Evolutionary conservation across 2,113 vertebrate species (phyloP), one percentile per base, ranked within the genome.

Genomic region (Larimichthys crocea): DNA sequence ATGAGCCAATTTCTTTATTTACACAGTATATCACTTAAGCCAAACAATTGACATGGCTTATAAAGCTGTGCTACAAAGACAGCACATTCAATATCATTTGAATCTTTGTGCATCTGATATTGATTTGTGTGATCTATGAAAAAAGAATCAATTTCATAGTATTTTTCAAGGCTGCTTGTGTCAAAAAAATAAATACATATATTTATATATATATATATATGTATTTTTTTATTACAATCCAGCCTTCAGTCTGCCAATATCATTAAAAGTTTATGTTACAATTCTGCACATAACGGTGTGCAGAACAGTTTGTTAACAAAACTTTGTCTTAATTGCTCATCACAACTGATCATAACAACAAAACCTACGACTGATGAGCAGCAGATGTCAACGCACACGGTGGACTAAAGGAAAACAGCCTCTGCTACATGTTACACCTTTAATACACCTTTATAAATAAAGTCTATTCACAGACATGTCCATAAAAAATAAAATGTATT

Each of bases 91-190:
- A 87, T 90, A 89, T 88, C 67, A 91, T 91, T 87, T 91, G 83
- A 90, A 92, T 91, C 78, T 84, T 63, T 84, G 73, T 85, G 67
- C 84, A 88, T 89, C 80, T 92, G 63, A 73, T 88, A 92, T 92
- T 90, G 92, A 92, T 92, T 84, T 76, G 78, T 86, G 83, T 80
- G 88, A 91, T 85, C 78, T 79, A 76, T 88, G 86, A 87, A 80
- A 91, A 86, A 86, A 87, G 2, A 90, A 89, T 89, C 85, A 81
- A 92, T 93, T 93, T 94, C 86, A 92, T 84, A 91, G 78, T 71
- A 76, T 87, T 75, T 69, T 76, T 87, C 74, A 73, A 85, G 80
- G 85, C 83, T 16, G 50, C 50, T 65, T 75, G 61, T 84, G 67
- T 84, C 48, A 65, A 68, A 88, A 56, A 62, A 29, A 74, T 11